phyloP scores from a whole-genome alignment of 2,797 vertebrate genomes.

The Otolemur crassicaudatus region DNA sequence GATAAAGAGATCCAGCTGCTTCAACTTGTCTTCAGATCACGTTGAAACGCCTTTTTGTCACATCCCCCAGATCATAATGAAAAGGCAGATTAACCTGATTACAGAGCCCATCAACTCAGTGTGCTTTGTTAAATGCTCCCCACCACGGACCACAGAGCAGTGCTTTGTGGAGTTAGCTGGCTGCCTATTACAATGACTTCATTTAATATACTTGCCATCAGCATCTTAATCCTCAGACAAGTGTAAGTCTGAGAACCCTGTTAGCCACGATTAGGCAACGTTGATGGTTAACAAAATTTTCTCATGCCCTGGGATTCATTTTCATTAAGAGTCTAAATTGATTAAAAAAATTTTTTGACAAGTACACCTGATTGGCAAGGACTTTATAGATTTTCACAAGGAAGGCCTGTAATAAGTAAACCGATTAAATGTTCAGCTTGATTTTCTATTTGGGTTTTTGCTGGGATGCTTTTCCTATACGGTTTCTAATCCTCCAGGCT shows the following conservation, averaged over 20 bases:
- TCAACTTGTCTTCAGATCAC: conserved; percentile 77
- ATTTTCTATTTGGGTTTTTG: not conserved
- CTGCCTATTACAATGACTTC: conserved; percentile 27
- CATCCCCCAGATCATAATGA: conserved; percentile 76
- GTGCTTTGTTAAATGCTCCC: conserved; percentile 24
- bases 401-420: not conserved
- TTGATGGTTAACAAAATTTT: conserved; percentile 52
- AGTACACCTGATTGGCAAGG: not conserved
- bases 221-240: conserved; percentile 58
- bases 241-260: conserved; percentile 30
- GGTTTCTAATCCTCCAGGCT: not conserved
- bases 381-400: conserved; percentile 5
- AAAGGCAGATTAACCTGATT: conserved; percentile 83
- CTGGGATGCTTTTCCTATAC: not conserved
- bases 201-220: conserved; percentile 59
- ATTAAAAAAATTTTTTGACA: conserved; percentile 25
- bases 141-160: not conserved
- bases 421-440: not conserved
- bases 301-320: conserved; percentile 67
- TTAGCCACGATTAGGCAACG: conserved; percentile 46
- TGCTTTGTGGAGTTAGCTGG: not conserved
- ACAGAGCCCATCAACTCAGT: not conserved
- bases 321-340: conserved; percentile 71
- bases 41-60: conserved; percentile 82
- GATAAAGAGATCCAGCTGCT: conserved; percentile 72